Percentiles rank a stretch among this genome's conserved stretches.
Conservation (phyloP, 2,113 vertebrate species). For the Odobenus rosmarus region DNA sequence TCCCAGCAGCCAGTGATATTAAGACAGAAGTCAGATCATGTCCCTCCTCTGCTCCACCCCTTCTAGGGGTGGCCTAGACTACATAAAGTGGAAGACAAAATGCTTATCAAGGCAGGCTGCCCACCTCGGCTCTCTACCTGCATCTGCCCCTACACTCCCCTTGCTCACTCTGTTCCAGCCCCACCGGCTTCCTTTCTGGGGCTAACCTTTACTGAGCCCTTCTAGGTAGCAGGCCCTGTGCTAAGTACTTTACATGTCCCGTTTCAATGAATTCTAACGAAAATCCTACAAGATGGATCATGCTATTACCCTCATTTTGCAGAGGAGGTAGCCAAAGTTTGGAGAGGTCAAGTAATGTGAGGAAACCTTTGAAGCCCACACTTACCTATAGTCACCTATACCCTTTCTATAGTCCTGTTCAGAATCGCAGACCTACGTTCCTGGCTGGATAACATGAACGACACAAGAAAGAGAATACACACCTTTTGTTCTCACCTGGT, state of each 20-base stretch:
- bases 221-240: neutral
- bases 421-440: neutral
- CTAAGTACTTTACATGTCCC: neutral
- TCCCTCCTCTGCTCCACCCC: neutral
- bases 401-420: neutral
- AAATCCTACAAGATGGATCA: neutral
- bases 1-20: neutral
- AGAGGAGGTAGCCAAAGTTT: neutral
- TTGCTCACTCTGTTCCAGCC: neutral
- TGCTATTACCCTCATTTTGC: neutral
- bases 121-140: neutral
- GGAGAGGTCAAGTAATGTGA: neutral
- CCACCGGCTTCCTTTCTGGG: neutral
- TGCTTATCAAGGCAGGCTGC: neutral
- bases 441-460: neutral
- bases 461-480: constrained; percentile 50
- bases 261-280: neutral
- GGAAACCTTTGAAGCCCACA: neutral
- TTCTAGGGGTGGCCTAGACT: neutral
- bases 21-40: neutral
- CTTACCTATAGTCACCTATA: neutral
- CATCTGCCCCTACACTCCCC: neutral
- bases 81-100: neutral
- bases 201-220: neutral
- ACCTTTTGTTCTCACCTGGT: constrained; percentile 91